Evolutionary conservation across 2,888 invertebrate species (phyloP), one percentile per base, ranked within the genome.

Genomic region (Terebella lapidaria): DNA sequence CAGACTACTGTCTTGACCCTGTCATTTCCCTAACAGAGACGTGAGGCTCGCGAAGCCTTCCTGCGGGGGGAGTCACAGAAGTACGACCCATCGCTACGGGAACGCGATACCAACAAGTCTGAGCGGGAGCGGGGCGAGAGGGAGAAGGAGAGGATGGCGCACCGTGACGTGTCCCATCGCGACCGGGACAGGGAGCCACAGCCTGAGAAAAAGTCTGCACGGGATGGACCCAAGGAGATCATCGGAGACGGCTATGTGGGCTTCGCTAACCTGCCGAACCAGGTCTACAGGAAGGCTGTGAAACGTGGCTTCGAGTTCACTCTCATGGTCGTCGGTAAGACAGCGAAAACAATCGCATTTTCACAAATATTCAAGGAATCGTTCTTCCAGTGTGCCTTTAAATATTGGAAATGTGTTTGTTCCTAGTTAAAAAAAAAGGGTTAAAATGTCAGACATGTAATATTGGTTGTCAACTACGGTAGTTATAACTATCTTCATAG

Each of bases 301-400:
- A 68, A 69, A 45, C 60, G 57, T 56, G 69, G 69, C n/a, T 69
- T 69, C 53, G 69, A 69, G 28, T 69, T 69, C 59, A 69, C 64
- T 5, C 56, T 69, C 2, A 66, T 69, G 67, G 65, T 69, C 28
- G 67, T 68, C 22, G 69, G 69, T 67, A 49, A 67, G 67, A 55
- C 18, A 35, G n/a, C 42, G 42, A 10, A 10, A 35, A 15, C 42
- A 35, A n/a, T n/a, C n/a, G n/a, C n/a, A n/a, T n/a, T n/a, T n/a
- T n/a, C n/a, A n/a, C n/a, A n/a, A n/a, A n/a, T n/a, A n/a, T n/a
- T n/a, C n/a, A n/a, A n/a, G n/a, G n/a, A n/a, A n/a, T n/a, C n/a
- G n/a, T n/a, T n/a, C n/a, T n/a, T n/a, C n/a, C n/a, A n/a, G n/a
- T n/a, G n/a, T n/a, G n/a, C n/a, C n/a, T n/a, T n/a, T n/a, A n/a